These are phyloP conservation scores for Microctonus aethiopoides DNA, from an alignment of 2,888 invertebrate genomes.

Conservation along the genomic window DNA sequence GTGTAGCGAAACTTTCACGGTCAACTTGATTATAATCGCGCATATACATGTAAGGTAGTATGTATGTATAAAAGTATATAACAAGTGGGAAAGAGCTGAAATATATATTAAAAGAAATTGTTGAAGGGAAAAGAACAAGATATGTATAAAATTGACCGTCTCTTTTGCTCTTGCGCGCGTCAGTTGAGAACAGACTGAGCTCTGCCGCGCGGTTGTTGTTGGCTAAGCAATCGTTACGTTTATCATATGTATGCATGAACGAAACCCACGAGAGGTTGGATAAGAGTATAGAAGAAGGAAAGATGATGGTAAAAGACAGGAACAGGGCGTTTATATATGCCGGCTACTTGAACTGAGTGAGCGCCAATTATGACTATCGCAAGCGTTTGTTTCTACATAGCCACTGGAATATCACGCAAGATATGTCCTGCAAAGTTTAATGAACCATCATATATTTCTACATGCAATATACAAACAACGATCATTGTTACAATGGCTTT, in stretches of 20 bases:
- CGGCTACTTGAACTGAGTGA: slow-evolving; percentile 11
- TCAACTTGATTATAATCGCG: slow-evolving; percentile 48
- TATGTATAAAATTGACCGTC: background rate
- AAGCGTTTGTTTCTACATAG: slow-evolving; percentile 12
- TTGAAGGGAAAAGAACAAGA: slow-evolving; percentile 22
- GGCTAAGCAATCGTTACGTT: slow-evolving; percentile 27
- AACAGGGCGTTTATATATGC: slow-evolving; percentile 17
- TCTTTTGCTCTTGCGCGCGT: background rate
- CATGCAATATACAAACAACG: too few relatives aligned
- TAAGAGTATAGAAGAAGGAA: background rate
- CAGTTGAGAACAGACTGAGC: slow-evolving; percentile 21
- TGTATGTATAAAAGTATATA: too few relatives aligned
- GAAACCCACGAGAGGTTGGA: too few relatives aligned
- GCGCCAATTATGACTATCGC: slow-evolving; percentile 28
- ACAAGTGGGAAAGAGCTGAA: slow-evolving; percentile 16
- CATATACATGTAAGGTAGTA: slow-evolving; percentile 19
- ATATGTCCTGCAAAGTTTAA: slow-evolving; percentile 9
- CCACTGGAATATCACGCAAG: slow-evolving; percentile 15
- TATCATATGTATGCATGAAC: slow-evolving; percentile 8
- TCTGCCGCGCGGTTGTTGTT: too few relatives aligned
- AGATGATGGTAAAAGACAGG: background rate
- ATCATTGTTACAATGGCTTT: too few relatives aligned
- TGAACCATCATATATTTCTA: background rate
- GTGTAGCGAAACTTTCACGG: slow-evolving; percentile 64
- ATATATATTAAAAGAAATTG: background rate